phyloP scores from a whole-genome alignment of 2,888 invertebrate genomes.

The Athripsodes cinereus region DNA sequence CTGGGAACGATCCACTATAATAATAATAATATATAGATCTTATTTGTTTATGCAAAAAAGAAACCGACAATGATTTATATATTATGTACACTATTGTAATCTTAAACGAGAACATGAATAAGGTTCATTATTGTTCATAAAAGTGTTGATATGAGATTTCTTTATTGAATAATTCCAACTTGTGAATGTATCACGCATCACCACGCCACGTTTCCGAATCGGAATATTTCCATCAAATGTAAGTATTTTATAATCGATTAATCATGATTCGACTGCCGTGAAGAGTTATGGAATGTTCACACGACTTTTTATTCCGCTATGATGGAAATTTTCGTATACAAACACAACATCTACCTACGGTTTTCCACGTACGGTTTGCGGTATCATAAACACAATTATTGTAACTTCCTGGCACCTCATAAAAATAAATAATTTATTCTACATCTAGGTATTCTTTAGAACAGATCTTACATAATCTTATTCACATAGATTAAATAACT shows the following conservation, averaged over 20 bases:
- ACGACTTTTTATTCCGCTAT: not conserved
- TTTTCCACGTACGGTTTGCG: not conserved
- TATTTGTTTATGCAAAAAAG: slow-evolving; percentile 5
- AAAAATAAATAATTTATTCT: too few relatives aligned
- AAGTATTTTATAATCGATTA: not conserved
- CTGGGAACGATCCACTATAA: slow-evolving; percentile 24
- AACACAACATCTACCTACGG: not conserved
- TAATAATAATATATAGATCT: slow-evolving; percentile 5
- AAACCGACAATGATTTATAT: not conserved
- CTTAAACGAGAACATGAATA: not conserved
- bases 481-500: too few relatives aligned
- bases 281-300: slow-evolving; percentile 1
- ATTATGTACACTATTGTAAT: not conserved
- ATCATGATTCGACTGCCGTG: not conserved
- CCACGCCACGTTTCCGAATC: slow-evolving; percentile 8
- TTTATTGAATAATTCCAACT: not conserved
- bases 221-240: not conserved
- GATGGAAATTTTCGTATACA: slow-evolving; percentile 1
- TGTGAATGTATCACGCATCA: slow-evolving; percentile 14
- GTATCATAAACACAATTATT: too few relatives aligned
- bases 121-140: not conserved
- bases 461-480: too few relatives aligned
- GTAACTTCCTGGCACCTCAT: too few relatives aligned
- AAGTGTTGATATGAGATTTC: not conserved
- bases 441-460: too few relatives aligned